Percentiles rank a stretch among this genome's conserved stretches.
Evolutionary conservation across 2,888 invertebrate species (phyloP).

Genomic region (Oscheius onirici): DNA sequence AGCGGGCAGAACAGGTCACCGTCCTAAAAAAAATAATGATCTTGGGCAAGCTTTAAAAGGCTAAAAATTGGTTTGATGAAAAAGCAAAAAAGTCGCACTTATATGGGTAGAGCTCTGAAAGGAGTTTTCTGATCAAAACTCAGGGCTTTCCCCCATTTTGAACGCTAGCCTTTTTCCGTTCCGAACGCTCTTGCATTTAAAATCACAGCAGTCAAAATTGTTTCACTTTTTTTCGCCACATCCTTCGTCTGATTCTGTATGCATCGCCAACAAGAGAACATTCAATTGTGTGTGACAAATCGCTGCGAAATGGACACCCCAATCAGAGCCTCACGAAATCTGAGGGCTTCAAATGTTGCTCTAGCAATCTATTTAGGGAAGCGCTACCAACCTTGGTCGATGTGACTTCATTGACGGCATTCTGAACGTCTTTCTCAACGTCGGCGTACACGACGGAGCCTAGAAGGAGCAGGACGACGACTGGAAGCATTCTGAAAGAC

Average conservation of each 20-base stretch:
- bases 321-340: slow-evolving; percentile 14
- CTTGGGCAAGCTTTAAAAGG: no score
- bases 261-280: slow-evolving; percentile 5
- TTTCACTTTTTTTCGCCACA: no score
- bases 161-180: not conserved
- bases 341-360: not conserved
- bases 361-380: not conserved
- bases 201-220: no score
- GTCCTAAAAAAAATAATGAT: no score
- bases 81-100: no score
- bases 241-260: not conserved
- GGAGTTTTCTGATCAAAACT: no score
- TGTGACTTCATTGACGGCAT: slow-evolving; percentile 58
- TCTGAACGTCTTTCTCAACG: slow-evolving; percentile 47
- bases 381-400: slow-evolving; percentile 48
- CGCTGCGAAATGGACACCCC: slow-evolving; percentile 16
- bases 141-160: no score
- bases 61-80: no score
- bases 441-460: slow-evolving; percentile 34
- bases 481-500: slow-evolving; percentile 24
- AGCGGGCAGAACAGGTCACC: slow-evolving; percentile 66
- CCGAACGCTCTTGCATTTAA: no score
- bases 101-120: no score
- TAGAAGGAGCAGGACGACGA: slow-evolving; percentile 36
- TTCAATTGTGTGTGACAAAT: slow-evolving; percentile 14